phyloP scores from a whole-genome alignment of 1,140 invertebrate genomes.

The Agraylea sexmaculata region DNA sequence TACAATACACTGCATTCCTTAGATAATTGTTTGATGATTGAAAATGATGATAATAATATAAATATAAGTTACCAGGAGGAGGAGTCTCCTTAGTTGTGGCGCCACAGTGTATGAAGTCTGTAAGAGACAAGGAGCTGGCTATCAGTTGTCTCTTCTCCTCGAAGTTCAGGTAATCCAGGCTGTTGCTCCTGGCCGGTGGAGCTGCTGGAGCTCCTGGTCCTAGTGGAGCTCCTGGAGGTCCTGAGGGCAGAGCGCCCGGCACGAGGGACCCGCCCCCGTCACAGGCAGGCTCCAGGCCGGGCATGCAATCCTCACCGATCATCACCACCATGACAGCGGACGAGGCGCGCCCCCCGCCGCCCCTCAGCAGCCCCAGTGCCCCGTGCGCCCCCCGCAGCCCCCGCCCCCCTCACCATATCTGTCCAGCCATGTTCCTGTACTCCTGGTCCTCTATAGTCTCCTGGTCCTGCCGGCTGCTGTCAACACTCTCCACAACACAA shows the following conservation, averaged over 20 bases:
- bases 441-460: too few species aligned
- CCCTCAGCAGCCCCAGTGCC: conserved; percentile 19
- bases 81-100: too few species aligned
- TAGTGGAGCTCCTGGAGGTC: conserved; percentile 2
- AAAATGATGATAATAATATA: background rate
- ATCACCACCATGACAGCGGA: conserved; percentile 14
- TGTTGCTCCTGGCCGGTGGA: conserved; percentile 50
- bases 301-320: conserved; percentile 32
- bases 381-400: conserved; percentile 23
- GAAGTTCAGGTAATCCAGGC: conserved; percentile 80
- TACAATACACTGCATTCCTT: too few species aligned
- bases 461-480: too few species aligned
- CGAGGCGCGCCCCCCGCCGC: conserved; percentile 14
- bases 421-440: too few species aligned
- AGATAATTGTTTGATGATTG: too few species aligned
- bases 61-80: background rate
- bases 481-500: too few species aligned
- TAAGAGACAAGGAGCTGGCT: conserved; percentile 72
- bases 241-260: conserved; percentile 32
- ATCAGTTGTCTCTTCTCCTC: conserved; percentile 82
- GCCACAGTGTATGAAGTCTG: conserved; percentile 69
- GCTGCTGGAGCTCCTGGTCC: conserved; percentile 1
- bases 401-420: conserved; percentile 21
- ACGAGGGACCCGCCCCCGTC: conserved; percentile 35
- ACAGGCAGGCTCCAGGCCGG: conserved; percentile 38